phyloP scores from a whole-genome alignment of 2,888 invertebrate genomes.

The Brachypterus glaber region DNA sequence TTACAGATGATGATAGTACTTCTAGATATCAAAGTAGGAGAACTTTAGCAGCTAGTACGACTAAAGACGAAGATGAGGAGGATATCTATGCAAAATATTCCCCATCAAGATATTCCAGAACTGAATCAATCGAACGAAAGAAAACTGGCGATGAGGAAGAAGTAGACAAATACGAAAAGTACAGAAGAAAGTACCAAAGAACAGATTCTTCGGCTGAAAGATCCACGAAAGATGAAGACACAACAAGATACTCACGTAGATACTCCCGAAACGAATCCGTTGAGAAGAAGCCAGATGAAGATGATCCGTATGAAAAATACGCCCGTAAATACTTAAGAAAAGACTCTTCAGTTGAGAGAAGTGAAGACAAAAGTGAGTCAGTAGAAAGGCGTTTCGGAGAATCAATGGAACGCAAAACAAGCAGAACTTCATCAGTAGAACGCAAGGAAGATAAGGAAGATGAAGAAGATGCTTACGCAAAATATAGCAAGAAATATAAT shows the following conservation, averaged over 20 bases:
- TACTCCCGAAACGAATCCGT: slow-evolving; percentile 23
- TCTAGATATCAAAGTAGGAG: slow-evolving; percentile 26
- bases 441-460: too few relatives aligned
- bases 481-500: slow-evolving; percentile 24
- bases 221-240: slow-evolving; percentile 22
- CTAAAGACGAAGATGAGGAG: too few relatives aligned
- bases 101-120: slow-evolving; percentile 17
- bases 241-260: slow-evolving; percentile 23
- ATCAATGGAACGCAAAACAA: too few relatives aligned
- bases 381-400: too few relatives aligned
- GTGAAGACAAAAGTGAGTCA: neutral
- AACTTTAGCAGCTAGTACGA: slow-evolving; percentile 20
- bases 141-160: slow-evolving; percentile 33
- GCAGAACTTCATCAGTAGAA: too few relatives aligned
- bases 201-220: slow-evolving; percentile 22
- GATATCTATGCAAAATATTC: slow-evolving; percentile 21
- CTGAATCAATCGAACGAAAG: slow-evolving; percentile 23
- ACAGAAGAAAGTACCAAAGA: slow-evolving; percentile 29
- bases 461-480: slow-evolving; percentile 21
- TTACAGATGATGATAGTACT: slow-evolving; percentile 24
- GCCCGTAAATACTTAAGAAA: slow-evolving; percentile 28
- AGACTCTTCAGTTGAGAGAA: slow-evolving; percentile 18
- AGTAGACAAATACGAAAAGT: slow-evolving; percentile 31
- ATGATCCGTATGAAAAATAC: slow-evolving; percentile 28
- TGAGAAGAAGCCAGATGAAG: slow-evolving; percentile 22